Evolutionary conservation across 1,140 invertebrate species (phyloP).

Genomic region (Ectropis grisescens): DNA sequence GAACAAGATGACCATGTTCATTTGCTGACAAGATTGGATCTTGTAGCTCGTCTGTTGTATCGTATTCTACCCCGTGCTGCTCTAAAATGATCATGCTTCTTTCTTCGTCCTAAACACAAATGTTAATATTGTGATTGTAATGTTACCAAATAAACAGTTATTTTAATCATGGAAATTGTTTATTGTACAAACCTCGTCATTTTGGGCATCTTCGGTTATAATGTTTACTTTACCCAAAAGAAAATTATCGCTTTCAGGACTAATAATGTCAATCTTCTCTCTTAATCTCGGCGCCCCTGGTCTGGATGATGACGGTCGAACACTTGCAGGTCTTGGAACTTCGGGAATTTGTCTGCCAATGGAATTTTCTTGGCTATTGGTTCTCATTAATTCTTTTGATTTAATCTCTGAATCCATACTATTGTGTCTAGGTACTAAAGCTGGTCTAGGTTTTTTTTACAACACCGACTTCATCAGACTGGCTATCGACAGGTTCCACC

Average conservation of each 20-base stretch:
- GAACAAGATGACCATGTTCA: slow-evolving; percentile 81
- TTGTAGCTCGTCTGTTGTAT: slow-evolving; percentile 12
- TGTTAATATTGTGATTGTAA: background rate
- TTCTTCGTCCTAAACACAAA: slow-evolving; percentile 66
- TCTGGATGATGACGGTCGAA: slow-evolving; percentile 81
- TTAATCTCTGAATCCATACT: too few relatives aligned
- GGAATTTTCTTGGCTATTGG: too few relatives aligned
- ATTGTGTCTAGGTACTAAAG: too few relatives aligned
- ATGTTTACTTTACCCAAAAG: slow-evolving; percentile 76
- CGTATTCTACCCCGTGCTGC: slow-evolving; percentile 55
- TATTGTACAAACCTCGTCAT: slow-evolving; percentile 44
- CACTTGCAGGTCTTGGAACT: slow-evolving; percentile 77
- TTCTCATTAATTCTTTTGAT: too few relatives aligned
- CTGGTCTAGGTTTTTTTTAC: too few relatives aligned
- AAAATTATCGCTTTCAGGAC: slow-evolving; percentile 69
- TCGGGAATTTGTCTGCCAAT: too few relatives aligned
- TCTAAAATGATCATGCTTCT: slow-evolving; percentile 70
- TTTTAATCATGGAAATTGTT: background rate
- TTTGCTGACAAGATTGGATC: slow-evolving; percentile 33
- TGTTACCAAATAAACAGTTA: slow-evolving; percentile 4
- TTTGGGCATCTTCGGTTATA: slow-evolving; percentile 76
- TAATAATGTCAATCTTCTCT: slow-evolving; percentile 64
- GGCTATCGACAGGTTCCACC: too few relatives aligned
- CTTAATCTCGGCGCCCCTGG: slow-evolving; percentile 81
- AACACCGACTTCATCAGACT: too few relatives aligned